Evolutionary conservation across 35 echinoderm and acorn worm species (phyloP).

Genomic region (Amphiura filiformis): DNA sequence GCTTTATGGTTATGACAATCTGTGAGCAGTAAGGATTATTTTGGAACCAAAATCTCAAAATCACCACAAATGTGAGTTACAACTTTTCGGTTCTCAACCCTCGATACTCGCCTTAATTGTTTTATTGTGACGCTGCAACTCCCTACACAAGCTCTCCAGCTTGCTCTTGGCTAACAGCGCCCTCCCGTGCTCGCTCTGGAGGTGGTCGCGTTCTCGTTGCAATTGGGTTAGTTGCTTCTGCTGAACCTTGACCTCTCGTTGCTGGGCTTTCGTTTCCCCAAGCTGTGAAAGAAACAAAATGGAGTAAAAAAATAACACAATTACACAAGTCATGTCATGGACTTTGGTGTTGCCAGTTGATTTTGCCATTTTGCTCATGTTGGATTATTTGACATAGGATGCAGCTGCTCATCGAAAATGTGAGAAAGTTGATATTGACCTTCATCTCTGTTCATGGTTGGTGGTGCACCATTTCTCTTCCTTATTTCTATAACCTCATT

Average conservation of each 20-base stretch:
- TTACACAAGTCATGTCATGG: not conserved
- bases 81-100: too few relatives aligned
- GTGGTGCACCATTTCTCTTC: too few relatives aligned
- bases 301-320: not conserved
- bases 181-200: conserved; percentile 93
- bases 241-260: conserved; percentile 80
- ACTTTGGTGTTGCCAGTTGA: not conserved
- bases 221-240: conserved; percentile 72
- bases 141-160: conserved; percentile 91
- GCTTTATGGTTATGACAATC: too few relatives aligned
- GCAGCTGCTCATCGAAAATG: too few relatives aligned
- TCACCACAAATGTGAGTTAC: too few relatives aligned
- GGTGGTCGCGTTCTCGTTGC: conserved; percentile 88
- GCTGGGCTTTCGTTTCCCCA: conserved; percentile 72
- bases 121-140: conserved; percentile 96
- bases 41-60: too few relatives aligned
- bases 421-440: too few relatives aligned
- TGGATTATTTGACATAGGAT: too few relatives aligned
- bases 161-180: conserved; percentile 99
- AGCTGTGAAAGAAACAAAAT: conserved; percentile 57
- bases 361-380: not conserved
- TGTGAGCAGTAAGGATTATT: too few relatives aligned
- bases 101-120: conserved; percentile 92
- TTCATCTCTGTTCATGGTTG: too few relatives aligned
- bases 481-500: not conserved